These are phyloP conservation scores for Troides aeacus DNA, from an alignment of 2,888 invertebrate genomes.

Conservation along the genomic window DNA sequence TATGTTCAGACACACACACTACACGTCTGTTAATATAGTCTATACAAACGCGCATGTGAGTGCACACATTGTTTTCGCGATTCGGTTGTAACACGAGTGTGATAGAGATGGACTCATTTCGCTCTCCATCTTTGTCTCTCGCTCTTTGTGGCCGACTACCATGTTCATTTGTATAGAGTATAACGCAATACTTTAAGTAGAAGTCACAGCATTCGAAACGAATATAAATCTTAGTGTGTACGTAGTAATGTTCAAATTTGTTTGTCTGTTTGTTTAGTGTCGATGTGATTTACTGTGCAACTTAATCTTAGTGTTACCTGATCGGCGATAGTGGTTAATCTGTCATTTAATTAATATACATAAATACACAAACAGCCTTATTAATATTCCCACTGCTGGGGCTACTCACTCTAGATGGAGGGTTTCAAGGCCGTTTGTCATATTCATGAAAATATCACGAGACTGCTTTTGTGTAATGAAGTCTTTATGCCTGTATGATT, in stretches of 20 bases:
- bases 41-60: not conserved
- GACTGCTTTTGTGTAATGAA: not conserved
- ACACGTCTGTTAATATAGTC: not conserved
- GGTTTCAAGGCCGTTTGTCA: no score
- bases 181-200: constrained; percentile 1
- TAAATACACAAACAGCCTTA: no score
- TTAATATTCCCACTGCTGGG: no score
- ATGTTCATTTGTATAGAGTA: not conserved
- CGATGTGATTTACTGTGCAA: constrained; percentile 7
- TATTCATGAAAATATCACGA: not conserved
- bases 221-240: constrained; percentile 8
- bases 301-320: not conserved
- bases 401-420: no score
- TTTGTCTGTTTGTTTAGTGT: constrained; percentile 11
- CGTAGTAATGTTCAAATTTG: constrained; percentile 13
- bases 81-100: not conserved
- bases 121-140: not conserved
- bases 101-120: not conserved
- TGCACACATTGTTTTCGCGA: not conserved
- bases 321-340: constrained; percentile 3
- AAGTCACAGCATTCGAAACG: constrained; percentile 1
- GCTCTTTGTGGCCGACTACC: not conserved
- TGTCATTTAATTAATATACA: not conserved
- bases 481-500: not conserved
- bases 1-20: not conserved